A percentile compares a stretch with the other conserved stretches of the same genome.
Conservation (phyloP, 2,113 vertebrate genomes). For the Gila orcuttii region DNA sequence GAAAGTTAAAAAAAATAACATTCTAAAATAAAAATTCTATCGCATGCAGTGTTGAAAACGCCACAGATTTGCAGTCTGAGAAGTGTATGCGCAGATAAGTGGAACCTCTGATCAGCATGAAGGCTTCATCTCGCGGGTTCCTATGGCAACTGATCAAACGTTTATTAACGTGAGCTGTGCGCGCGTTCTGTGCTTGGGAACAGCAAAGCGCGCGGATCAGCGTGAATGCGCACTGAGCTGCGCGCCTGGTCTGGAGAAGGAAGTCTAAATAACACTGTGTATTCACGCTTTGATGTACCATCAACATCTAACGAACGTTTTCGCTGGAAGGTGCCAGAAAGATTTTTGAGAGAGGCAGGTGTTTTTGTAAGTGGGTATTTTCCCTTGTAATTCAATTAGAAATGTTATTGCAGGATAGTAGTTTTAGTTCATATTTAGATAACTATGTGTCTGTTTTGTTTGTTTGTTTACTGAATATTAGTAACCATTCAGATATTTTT, state of each 20-base stretch:
- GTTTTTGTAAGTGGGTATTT: slow-evolving; percentile 10
- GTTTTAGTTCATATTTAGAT: not conserved
- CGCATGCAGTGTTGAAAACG: not conserved
- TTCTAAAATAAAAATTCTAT: not conserved
- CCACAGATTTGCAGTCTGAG: not conserved
- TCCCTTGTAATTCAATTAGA: not conserved
- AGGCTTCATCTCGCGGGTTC: not conserved
- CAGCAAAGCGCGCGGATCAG: not conserved
- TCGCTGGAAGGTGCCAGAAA: not conserved
- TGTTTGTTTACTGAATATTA: not conserved
- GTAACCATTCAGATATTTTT: not conserved
- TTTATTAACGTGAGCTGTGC: not conserved
- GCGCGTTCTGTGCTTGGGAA: not conserved
- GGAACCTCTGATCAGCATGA: not conserved
- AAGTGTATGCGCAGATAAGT: not conserved
- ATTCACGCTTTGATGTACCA: not conserved
- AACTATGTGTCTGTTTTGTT: not conserved
- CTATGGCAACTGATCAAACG: slow-evolving; percentile 11
- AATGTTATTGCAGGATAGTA: not conserved
- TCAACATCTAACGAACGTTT: no score
- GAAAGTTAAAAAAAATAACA: no score
- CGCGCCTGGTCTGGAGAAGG: not conserved
- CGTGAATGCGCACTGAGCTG: not conserved
- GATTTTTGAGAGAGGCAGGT: not conserved
- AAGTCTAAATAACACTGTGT: not conserved